These are phyloP conservation scores for Aegithalos caudatus DNA, from an alignment of 2,113 vertebrate species.

Conservation along the genomic window DNA sequence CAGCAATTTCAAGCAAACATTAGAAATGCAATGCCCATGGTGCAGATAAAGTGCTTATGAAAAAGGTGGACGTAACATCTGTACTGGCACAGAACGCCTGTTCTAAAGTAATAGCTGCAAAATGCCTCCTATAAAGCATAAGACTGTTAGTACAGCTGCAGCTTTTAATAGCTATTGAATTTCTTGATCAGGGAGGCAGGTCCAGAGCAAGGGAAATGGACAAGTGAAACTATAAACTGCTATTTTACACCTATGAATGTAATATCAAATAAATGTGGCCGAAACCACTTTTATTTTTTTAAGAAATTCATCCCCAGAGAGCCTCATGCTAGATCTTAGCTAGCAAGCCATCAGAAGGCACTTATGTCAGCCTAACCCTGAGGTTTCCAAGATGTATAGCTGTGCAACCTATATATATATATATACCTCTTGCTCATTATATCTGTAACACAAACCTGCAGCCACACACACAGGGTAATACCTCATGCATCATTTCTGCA, in stretches of 20 bases:
- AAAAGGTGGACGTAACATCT: slow-evolving; percentile 44
- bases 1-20: slow-evolving; percentile 31
- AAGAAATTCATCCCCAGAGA: slow-evolving; percentile 37
- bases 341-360: slow-evolving; percentile 50
- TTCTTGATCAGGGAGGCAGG: slow-evolving; percentile 48
- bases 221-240: slow-evolving; percentile 64
- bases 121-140: slow-evolving; percentile 50
- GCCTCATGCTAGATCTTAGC: not conserved
- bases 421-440: not conserved
- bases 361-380: slow-evolving; percentile 36
- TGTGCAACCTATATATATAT: not conserved
- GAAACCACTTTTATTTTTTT: slow-evolving; percentile 5
- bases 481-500: not conserved
- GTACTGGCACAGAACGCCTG: slow-evolving; percentile 24
- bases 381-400: not conserved
- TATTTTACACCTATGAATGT: slow-evolving; percentile 64
- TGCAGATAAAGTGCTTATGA: slow-evolving; percentile 55
- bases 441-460: slow-evolving; percentile 2
- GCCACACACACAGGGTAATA: not conserved
- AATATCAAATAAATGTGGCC: slow-evolving; percentile 57
- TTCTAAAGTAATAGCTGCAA: slow-evolving; percentile 50
- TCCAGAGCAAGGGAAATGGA: slow-evolving; percentile 51
- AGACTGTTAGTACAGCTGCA: slow-evolving; percentile 65
- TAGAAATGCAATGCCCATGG: slow-evolving; percentile 50
- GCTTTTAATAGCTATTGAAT: slow-evolving; percentile 62